Evolutionary conservation across 2,113 vertebrate species (phyloP).

Genomic region (Oryzias curvinotus): DNA sequence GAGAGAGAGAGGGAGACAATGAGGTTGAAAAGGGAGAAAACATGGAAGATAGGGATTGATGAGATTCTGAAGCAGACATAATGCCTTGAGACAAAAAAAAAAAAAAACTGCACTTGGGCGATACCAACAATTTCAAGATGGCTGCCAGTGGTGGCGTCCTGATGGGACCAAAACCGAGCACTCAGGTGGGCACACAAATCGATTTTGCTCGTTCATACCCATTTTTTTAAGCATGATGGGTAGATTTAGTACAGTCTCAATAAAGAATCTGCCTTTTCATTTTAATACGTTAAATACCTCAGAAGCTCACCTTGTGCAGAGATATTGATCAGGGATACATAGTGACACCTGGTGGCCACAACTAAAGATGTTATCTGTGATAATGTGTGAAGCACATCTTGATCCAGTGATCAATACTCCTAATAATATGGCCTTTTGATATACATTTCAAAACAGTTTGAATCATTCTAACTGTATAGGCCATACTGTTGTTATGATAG

Average conservation of each 20-base stretch:
- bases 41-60: slow-evolving; percentile 9
- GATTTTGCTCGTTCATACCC: slow-evolving; percentile 15
- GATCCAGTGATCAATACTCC: not conserved
- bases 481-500: too few species aligned
- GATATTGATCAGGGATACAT: slow-evolving; percentile 73
- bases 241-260: slow-evolving; percentile 11
- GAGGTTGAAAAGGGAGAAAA: slow-evolving; percentile 12
- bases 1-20: slow-evolving; percentile 8
- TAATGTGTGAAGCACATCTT: slow-evolving; percentile 2
- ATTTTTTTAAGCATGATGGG: slow-evolving; percentile 9
- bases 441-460: too few species aligned
- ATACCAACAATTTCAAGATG: slow-evolving; percentile 71
- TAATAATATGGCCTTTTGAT: not conserved
- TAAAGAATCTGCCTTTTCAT: slow-evolving; percentile 33
- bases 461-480: too few species aligned
- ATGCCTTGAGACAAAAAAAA: slow-evolving; percentile 39
- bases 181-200: slow-evolving; percentile 41
- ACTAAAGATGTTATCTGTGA: slow-evolving; percentile 59
- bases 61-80: slow-evolving; percentile 43
- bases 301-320: slow-evolving; percentile 30
- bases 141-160: slow-evolving; percentile 65
- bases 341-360: slow-evolving; percentile 75
- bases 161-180: slow-evolving; percentile 53
- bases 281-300: slow-evolving; percentile 39
- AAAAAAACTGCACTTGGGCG: slow-evolving; percentile 52